Base-by-base conservation (phyloP, 2,797 vertebrate genomes). In the Philypnodon macrostomus region DNA sequence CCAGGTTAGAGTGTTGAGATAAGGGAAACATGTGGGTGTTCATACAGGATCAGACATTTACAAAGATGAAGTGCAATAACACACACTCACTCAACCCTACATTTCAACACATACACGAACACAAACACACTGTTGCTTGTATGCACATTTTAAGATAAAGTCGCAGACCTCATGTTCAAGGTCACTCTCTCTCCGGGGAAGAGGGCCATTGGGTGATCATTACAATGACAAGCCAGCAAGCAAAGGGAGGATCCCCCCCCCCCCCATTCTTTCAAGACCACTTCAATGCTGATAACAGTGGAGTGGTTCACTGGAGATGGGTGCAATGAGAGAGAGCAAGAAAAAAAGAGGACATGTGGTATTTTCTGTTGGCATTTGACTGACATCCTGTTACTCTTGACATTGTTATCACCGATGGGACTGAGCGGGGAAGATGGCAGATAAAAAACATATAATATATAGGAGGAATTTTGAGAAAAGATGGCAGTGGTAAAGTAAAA, bases 101-200 rank as follows among this genome's bases (percentile, higher is more conserved):
- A 37, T 35, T 42, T 9, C 39, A 26, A 38, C 19, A 4, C 23
- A 39, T 34, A 34, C 39, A 37, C 12, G 26, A 16, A 10, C 36
- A 30, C 41, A n/a, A 14, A n/a, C 11, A 54, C 10, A 40, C 49
- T 6, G n/a, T 9, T 27, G 24, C 14, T 17, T 26, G 27, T 5
- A 42, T 16, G 14, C 21, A 27, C 11, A 16, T 16, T 42, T 42
- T 24, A 26, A 68, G 44, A 75, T 50, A 62, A 80, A 70, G 38
- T 55, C n/a, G n/a, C n/a, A n/a, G n/a, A n/a, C n/a, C n/a, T n/a
- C n/a, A 1, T 73, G 67, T 67, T 67, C 41, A 63, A 35, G 65
- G 58, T 63, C 64, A 38, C 37, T 11, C 4, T 10, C 35, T 71
- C 63, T 39, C 59, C 1, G 1, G 50, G 23, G 58, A 55, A 32